Base-by-base conservation (phyloP, 92 coral and sea anemone genomes). In the Chrysogorgia sp. region DNA sequence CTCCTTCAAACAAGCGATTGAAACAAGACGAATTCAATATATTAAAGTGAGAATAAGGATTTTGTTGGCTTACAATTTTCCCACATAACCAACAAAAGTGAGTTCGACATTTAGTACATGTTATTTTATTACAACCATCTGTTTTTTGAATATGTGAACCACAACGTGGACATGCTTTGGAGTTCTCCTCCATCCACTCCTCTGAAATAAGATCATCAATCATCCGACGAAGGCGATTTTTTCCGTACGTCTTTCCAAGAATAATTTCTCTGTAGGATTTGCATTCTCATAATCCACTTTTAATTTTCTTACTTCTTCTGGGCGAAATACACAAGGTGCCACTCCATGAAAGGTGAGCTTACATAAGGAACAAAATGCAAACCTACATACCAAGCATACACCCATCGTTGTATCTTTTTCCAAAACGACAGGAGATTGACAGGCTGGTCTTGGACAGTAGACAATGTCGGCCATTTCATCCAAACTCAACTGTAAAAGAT, bases 51-150 rank as follows among this genome's bases (percentile, higher is more conserved):
- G 71, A 58, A 62, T 94, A 94, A 13, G 98, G 98, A 55, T 92
- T 92, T 47, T 91, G 88, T 31, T 69, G 88, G 41, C 90, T 70
- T 28, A 94, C 75, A 28, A 82, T 58, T 3, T 68, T 74, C 71
- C 85, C 75, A 52, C 98, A 94, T 79, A 94, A 57, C 98, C 98
- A 94, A 67, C 98, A 94, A 77, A 94, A 94, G 83, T 94, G 83
- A 35, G 88, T 67, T 0, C 92, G 88, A 49, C 98, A 94, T 57
- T 92, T 94, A 13, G 86, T 71, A 41, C 98, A 94, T 2, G 97
- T 90, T 97, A 94, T 94, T 71, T 94, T 94, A 86, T 94, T 91
- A 50, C 98, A 94, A 1, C 98, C 98, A 68, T 94, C 97, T 60
- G 88, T 70, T 67, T 94, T 94, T 34, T 94, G 91, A 53, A 94